These are phyloP conservation scores for Drosophila mayaguana DNA, from an alignment of 2,888 invertebrate species.

Conservation along the genomic window DNA sequence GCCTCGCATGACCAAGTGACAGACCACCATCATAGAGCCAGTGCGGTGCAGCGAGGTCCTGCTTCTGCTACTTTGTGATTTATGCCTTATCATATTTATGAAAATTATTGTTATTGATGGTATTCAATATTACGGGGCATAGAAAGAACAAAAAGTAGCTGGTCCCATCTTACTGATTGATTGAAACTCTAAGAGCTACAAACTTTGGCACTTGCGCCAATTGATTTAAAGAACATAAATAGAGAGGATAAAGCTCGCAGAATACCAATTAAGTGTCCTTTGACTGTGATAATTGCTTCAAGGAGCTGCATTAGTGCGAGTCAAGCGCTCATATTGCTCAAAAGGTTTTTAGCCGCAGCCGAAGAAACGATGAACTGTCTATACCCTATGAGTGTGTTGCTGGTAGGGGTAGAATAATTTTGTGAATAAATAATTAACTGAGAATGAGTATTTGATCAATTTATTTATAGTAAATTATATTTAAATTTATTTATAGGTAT, in stretches of 20 bases:
- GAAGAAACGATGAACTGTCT: background rate
- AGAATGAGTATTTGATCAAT: background rate
- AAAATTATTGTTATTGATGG: constrained; percentile 81
- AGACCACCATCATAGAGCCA: background rate
- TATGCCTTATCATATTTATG: constrained; percentile 82
- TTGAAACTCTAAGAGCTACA: constrained; percentile 58
- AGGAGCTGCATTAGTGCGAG: constrained; percentile 1
- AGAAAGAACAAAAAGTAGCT: constrained; percentile 12
- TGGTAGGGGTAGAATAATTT: background rate
- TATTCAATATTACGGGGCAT: constrained; percentile 69
- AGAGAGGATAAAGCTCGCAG: background rate
- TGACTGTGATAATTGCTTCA: constrained; percentile 18
- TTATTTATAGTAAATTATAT: no score
- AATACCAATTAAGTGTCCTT: constrained; percentile 26
- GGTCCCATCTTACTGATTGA: constrained; percentile 58
- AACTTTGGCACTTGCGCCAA: constrained; percentile 43
- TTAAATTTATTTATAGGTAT: no score
- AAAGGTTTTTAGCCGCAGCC: background rate
- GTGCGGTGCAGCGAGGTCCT: constrained; percentile 8
- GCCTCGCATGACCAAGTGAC: constrained; percentile 70
- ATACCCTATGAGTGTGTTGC: background rate
- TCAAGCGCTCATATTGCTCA: background rate
- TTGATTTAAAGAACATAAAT: constrained; percentile 59
- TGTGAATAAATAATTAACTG: background rate
- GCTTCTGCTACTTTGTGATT: constrained; percentile 73